A percentile compares a stretch with the other conserved stretches of the same genome.
Conservation (phyloP, 2,888 invertebrate genomes). For the Clitarchus hookeri region DNA sequence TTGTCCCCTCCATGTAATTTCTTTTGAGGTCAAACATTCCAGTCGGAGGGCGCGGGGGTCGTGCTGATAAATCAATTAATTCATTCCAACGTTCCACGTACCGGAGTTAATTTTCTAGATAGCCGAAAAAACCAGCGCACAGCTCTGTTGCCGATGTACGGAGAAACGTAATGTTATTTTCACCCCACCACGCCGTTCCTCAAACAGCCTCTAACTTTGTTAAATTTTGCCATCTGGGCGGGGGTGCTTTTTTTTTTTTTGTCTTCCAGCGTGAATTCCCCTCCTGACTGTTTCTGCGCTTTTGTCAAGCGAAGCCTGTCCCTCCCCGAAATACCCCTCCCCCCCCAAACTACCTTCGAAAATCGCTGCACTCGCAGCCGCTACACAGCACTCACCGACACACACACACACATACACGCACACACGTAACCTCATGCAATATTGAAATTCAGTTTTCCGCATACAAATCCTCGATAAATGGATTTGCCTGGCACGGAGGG, state of each 20-base stretch:
- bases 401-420: background rate
- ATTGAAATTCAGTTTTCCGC: constrained; percentile 1
- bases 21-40: background rate
- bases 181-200: background rate
- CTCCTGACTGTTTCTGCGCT: background rate
- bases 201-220: background rate
- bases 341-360: background rate
- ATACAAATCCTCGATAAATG: constrained; percentile 14
- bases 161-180: background rate
- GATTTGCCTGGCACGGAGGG: background rate
- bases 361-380: background rate
- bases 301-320: background rate
- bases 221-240: background rate
- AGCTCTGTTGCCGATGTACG: background rate
- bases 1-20: background rate
- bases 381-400: background rate
- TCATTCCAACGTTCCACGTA: no score
- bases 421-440: background rate
- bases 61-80: background rate
- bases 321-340: background rate
- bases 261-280: background rate
- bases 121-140: no score
- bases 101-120: no score
- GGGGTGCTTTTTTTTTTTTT: background rate
- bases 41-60: background rate